phyloP scores from a whole-genome alignment of 2,113 vertebrate species.

The Nipponia nippon region DNA sequence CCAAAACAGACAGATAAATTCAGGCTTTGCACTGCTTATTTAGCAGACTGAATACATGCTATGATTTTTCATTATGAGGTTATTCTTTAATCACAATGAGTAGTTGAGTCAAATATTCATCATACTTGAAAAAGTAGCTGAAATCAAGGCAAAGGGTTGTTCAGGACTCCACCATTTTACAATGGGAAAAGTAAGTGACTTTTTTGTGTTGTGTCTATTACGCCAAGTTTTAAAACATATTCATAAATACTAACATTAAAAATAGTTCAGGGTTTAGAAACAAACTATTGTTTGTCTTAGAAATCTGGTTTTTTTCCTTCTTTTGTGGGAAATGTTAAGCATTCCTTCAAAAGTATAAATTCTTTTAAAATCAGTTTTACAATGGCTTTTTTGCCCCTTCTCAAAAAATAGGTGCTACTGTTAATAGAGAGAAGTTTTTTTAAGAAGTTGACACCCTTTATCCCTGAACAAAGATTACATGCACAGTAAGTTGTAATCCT shows the following conservation, averaged over 20 bases:
- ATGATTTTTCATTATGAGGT: neutral
- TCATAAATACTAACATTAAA: neutral
- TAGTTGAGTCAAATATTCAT: neutral
- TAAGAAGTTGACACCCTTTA: conserved; percentile 64
- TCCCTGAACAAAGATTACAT: conserved; percentile 70
- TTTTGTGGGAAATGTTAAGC: neutral
- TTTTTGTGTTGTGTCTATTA: neutral
- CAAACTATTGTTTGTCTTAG: neutral
- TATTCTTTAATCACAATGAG: neutral
- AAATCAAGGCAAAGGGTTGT: neutral
- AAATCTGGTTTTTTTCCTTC: neutral
- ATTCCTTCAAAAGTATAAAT: neutral
- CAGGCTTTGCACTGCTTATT: neutral
- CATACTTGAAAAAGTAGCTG: neutral
- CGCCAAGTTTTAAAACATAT: neutral
- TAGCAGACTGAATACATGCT: neutral
- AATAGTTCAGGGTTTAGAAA: neutral
- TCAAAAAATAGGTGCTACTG: neutral
- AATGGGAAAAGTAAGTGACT: neutral
- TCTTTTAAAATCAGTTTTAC: neutral
- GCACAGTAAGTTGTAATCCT: conserved; percentile 75
- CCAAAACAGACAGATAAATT: neutral
- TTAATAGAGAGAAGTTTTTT: conserved; percentile 54
- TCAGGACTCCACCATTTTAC: neutral
- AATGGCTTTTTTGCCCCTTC: neutral